phyloP scores from a whole-genome alignment of 2,888 invertebrate species.

The Siphlonurus alternatus region DNA sequence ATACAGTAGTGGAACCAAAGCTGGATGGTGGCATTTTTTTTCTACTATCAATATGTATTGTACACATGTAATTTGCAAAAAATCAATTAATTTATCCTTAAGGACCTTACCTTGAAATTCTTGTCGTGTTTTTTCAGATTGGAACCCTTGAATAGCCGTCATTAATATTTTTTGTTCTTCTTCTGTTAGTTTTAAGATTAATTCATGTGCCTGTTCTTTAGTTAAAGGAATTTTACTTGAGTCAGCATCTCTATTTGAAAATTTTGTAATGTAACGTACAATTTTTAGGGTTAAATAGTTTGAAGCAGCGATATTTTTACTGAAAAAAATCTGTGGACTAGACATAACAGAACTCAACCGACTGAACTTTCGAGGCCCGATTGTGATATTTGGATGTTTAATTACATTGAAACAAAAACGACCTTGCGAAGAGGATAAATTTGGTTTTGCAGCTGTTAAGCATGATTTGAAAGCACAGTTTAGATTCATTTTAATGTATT shows the following conservation, averaged over 20 bases:
- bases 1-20: too few species aligned
- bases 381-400: not conserved
- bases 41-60: too few species aligned
- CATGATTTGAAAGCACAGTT: too few species aligned
- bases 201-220: slow-evolving; percentile 54
- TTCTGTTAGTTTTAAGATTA: slow-evolving; percentile 50
- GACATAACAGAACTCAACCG: not conserved
- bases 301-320: not conserved
- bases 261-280: not conserved
- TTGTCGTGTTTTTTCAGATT: slow-evolving; percentile 56
- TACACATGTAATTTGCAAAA: too few species aligned
- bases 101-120: slow-evolving; percentile 59
- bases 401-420: not conserved
- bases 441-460: too few species aligned
- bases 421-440: not conserved
- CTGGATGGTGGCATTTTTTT: too few species aligned
- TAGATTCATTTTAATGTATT: too few species aligned
- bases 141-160: slow-evolving; percentile 51
- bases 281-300: not conserved
- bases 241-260: not conserved
- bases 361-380: not conserved
- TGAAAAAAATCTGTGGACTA: not conserved
- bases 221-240: slow-evolving; percentile 28
- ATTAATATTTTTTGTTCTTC: slow-evolving; percentile 53
- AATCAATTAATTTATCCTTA: too few species aligned